Evolutionary conservation across 1,140 invertebrate species (phyloP).

Genomic region (Penaeus japonicus): DNA sequence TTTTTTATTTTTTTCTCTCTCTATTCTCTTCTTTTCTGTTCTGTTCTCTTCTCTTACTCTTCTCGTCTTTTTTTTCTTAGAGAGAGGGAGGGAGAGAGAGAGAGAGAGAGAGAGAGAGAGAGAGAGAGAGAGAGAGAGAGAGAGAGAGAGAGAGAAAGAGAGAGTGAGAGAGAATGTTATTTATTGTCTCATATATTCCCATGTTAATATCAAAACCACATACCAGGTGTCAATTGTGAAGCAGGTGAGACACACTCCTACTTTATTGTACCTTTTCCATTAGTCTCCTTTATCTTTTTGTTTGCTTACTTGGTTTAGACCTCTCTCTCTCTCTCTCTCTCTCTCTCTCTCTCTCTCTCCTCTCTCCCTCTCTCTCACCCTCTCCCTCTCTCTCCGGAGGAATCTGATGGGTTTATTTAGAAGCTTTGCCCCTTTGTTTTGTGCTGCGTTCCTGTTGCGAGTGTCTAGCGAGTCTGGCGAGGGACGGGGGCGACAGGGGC

Average conservation of each 20-base stretch:
- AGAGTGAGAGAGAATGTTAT: no score
- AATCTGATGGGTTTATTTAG: neutral
- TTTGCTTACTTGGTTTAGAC: neutral
- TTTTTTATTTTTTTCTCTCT: no score
- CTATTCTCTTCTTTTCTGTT: no score
- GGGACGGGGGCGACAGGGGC: no score
- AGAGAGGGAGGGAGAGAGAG: neutral
- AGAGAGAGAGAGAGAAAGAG: neutral
- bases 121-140: conserved; percentile 3
- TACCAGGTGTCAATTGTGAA: no score
- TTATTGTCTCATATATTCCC: no score
- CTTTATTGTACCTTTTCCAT: neutral
- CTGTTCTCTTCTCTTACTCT: no score
- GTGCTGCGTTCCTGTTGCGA: no score
- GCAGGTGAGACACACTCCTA: no score
- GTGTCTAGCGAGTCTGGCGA: no score
- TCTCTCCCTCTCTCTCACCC: neutral
- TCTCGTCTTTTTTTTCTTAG: no score
- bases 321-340: neutral
- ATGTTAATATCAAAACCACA: no score
- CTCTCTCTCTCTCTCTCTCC: neutral
- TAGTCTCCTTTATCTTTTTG: neutral
- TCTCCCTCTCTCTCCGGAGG: neutral
- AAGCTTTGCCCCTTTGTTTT: neutral
- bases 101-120: conserved; percentile 15